phyloP scores from a whole-genome alignment of 1,140 invertebrate species.

The Antheraea mylitta region DNA sequence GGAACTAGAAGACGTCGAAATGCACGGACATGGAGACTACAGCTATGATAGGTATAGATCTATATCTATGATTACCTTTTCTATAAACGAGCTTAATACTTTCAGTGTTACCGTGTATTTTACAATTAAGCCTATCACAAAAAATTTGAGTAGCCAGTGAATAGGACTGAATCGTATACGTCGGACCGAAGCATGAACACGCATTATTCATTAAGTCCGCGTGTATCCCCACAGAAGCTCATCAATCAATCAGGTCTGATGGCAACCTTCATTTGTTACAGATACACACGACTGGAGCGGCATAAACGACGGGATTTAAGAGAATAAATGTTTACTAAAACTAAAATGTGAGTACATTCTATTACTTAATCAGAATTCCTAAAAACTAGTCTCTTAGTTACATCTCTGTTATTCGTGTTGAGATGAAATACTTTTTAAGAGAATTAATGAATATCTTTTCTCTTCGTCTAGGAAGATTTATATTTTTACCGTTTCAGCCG shows the following conservation, averaged over 20 bases:
- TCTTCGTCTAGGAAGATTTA: no score
- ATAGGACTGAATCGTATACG: neutral
- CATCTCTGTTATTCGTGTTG: no score
- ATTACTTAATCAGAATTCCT: no score
- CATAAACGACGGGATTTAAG: neutral
- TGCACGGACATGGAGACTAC: conserved; percentile 50
- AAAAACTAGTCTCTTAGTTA: no score
- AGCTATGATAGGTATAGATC: no score
- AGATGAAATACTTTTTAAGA: no score
- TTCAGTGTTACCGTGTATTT: no score
- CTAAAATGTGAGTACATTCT: neutral
- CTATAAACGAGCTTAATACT: no score
- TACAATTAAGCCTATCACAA: neutral
- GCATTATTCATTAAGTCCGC: neutral
- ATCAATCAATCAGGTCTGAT: conserved; percentile 1
- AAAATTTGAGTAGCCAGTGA: neutral
- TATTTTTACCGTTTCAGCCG: no score
- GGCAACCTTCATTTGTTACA: conserved; percentile 4
- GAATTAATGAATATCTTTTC: no score
- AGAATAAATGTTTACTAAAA: neutral
- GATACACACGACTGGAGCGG: neutral
- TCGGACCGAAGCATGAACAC: neutral
- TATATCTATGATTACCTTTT: no score
- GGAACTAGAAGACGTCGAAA: conserved; percentile 67
- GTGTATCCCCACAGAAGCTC: neutral